Conservation (phyloP, 1,140 invertebrate species). For the Platorchestia sp. region DNA sequence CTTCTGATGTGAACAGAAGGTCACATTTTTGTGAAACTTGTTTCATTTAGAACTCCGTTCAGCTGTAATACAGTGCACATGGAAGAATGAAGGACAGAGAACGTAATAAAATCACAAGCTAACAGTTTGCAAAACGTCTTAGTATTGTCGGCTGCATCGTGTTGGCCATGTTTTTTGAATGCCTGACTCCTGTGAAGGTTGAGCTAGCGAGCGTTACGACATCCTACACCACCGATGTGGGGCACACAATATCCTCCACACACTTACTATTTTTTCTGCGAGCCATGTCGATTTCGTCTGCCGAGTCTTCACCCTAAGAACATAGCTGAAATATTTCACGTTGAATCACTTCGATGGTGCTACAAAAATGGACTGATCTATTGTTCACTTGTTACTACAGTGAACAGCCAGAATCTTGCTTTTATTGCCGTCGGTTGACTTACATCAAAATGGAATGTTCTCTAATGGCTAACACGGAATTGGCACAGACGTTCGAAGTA, state of each 20-base stretch:
- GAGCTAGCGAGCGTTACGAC: constrained; percentile 13
- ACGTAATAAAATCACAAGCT: background rate
- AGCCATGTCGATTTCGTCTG: constrained; percentile 15
- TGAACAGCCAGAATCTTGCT: background rate
- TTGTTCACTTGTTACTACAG: background rate
- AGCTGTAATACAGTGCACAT: background rate
- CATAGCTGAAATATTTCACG: background rate
- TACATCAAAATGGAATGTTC: constrained; percentile 50
- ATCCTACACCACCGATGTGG: constrained; percentile 47
- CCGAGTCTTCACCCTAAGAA: background rate
- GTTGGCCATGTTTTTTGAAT: background rate
- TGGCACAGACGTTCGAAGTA: constrained; percentile 27
- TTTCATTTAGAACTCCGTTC: background rate
- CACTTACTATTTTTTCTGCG: constrained; percentile 18
- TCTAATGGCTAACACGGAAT: constrained; percentile 21
- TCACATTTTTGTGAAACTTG: background rate
- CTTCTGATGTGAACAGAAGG: background rate
- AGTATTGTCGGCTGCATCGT: background rate
- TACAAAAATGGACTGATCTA: background rate
- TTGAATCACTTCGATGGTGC: background rate
- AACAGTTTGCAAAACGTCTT: background rate
- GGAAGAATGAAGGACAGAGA: background rate
- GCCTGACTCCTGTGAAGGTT: constrained; percentile 42
- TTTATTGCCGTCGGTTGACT: constrained; percentile 39
- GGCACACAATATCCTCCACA: constrained; percentile 14